Percentiles rank a stretch among this genome's conserved stretches.
Evolutionary conservation across 37 sponge, comb jelly and placozoan species (phyloP).

Genomic region (Axinella damicornis): DNA sequence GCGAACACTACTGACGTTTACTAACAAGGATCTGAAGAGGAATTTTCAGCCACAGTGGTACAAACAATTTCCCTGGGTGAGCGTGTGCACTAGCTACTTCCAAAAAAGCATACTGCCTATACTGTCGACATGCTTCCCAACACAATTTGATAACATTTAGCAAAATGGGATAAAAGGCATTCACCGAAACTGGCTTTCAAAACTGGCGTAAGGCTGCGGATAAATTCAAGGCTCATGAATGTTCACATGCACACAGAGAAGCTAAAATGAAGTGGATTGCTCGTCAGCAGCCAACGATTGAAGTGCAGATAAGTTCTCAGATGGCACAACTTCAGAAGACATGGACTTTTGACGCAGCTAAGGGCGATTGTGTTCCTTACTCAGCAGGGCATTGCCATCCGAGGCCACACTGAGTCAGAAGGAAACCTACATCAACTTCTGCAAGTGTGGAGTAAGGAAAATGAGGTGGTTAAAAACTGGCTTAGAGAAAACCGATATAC

Average conservation of each 20-base stretch:
- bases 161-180: conserved; percentile 49
- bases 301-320: conserved; percentile 26
- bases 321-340: conserved; percentile 50
- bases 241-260: conserved; percentile 51
- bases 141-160: conserved; percentile 62
- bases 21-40: too few relatives aligned
- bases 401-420: conserved; percentile 63
- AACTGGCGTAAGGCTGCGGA: conserved; percentile 53
- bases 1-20: too few relatives aligned
- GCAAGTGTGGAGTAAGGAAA: conserved; percentile 29
- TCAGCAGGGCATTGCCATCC: conserved; percentile 60
- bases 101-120: conserved; percentile 60
- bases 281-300: conserved; percentile 31
- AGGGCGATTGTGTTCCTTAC: conserved; percentile 45
- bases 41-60: too few relatives aligned
- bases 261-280: conserved; percentile 57
- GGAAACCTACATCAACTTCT: conserved; percentile 57
- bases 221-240: conserved; percentile 48
- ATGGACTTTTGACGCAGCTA: conserved; percentile 57
- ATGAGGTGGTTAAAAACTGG: conserved; percentile 40
- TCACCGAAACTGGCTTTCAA: conserved; percentile 53
- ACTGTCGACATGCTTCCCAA: conserved; percentile 39
- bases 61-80: too few relatives aligned
- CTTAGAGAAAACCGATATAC: conserved; percentile 39
- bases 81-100: too few relatives aligned